Evolutionary conservation across 2,888 invertebrate genomes (phyloP), one percentile per base, ranked within the genome.

Genomic region (Zaprionus bogoriensis): DNA sequence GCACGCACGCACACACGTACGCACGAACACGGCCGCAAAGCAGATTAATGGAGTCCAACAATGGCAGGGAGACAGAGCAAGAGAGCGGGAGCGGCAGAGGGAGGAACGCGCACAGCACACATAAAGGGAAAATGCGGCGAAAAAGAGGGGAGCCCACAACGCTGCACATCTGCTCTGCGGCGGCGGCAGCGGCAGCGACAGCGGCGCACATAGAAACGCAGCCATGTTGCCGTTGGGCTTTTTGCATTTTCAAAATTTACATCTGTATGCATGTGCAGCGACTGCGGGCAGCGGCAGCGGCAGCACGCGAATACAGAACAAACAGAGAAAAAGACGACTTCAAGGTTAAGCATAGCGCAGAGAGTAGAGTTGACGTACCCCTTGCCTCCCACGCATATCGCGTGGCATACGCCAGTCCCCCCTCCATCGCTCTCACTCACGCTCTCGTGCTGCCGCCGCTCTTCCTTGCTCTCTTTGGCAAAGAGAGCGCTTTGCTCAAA

Each of bases 41-140:
- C 73, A 80, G 80, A 77, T 83, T 76, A 77, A 79, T 77, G 80
- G 68, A 65, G 62, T n/a, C n/a, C n/a, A n/a, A n/a, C n/a, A n/a
- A n/a, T n/a, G n/a, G n/a, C n/a, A 79, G 42, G 44, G 27, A 10
- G 10, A 27, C 10, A 27, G 27, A 27, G 27, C 10, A 10, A 27
- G 32, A 36, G 50, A 38, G 47, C 41, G 14, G 32, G 53, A 51
- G 42, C 32, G 57, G 66, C 46, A 58, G 54, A 38, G 10, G 41
- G 27, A 38, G n/a, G n/a, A n/a, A 41, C 65, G 75, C 53, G 32
- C 44, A n/a, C 19, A 19, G 27, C 12, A 42, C 36, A 41, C 44
- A 44, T 30, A 50, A 41, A 41, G n/a, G 58, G 58, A 68, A 72
- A 69, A 72, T 62, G 61, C 19, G 32, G n/a, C n/a, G 17, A 36